A percentile compares a stretch with the other conserved stretches of the same genome.
These are phyloP conservation scores for Euura saliciscinereae DNA, from an alignment of 1,140 invertebrate genomes.

Conservation along the genomic window DNA sequence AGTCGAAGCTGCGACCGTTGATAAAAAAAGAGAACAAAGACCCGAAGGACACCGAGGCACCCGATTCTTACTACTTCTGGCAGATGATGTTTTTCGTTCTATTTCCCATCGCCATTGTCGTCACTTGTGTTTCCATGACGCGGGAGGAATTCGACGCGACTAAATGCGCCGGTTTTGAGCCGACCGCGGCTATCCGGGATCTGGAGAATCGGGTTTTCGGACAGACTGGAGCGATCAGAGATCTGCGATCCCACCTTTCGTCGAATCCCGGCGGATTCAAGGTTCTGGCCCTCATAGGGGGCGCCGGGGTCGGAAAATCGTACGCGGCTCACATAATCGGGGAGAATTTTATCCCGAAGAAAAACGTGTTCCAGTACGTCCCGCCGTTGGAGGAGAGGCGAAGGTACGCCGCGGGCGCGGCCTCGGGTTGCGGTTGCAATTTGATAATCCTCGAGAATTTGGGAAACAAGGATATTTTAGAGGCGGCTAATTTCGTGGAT, in stretches of 20 bases:
- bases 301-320: slow-evolving; percentile 54
- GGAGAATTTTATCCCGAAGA: slow-evolving; percentile 31
- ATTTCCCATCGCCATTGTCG: slow-evolving; percentile 20
- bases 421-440: slow-evolving; percentile 38
- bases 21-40: slow-evolving; percentile 15
- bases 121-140: slow-evolving; percentile 30
- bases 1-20: slow-evolving; percentile 29
- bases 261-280: slow-evolving; percentile 28
- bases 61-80: slow-evolving; percentile 6
- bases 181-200: slow-evolving; percentile 32
- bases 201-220: slow-evolving; percentile 40
- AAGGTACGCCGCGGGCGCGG: slow-evolving; percentile 18
- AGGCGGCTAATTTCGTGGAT: slow-evolving; percentile 27
- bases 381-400: slow-evolving; percentile 19
- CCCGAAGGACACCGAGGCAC: background rate
- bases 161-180: slow-evolving; percentile 31
- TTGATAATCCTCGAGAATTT: slow-evolving; percentile 51
- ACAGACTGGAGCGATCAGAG: slow-evolving; percentile 36
- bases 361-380: slow-evolving; percentile 35
- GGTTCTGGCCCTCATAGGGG: slow-evolving; percentile 44
- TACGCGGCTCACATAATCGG: slow-evolving; percentile 48
- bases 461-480: slow-evolving; percentile 30
- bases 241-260: slow-evolving; percentile 27
- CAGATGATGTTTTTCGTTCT: slow-evolving; percentile 28
- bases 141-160: slow-evolving; percentile 19